Base-by-base conservation (phyloP, 1,140 invertebrate genomes). In the Cyphomyrmex costatus region DNA sequence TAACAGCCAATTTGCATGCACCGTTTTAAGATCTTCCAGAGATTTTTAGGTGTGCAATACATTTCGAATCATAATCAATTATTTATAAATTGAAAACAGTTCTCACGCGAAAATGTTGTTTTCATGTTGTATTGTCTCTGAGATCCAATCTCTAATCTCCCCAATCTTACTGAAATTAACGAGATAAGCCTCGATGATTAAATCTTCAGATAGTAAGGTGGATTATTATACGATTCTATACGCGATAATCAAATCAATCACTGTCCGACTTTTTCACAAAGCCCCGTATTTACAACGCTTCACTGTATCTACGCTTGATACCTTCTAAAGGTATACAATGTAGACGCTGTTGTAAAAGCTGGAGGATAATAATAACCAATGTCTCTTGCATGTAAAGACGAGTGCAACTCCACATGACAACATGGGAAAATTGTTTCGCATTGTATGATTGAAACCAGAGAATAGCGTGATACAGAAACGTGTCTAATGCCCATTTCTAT, bases 341-440 rank as follows among this genome's bases (percentile, higher is more conserved):
- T 58, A 60, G 16, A 24, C 6, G 33, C 53, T 14, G 21, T 61
- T 46, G 42, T 63, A 77, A 77, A 63, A 77, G 36, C 56, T 61
- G 6, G 8, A 77, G n/a, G 24, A 24, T 63, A 63, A 61, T 77
- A 77, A 77, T 76, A 77, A 77, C 30, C 24, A 10, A 63, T 46
- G 21, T 61, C 16, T 61, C 53, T 33, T n/a, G 5, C 33, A 33
- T 16, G 56, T 16, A 42, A 42, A 42, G 33, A 61, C 16, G 21
- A 30, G 56, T 61, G 14, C 16, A 10, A 61, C 19, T 76, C 21
- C 73, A 12, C 16, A 12, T 19, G 33, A 76, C 8, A 33, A 42
- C 2, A 19, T 2, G 33, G 21, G 33, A 42, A 16, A 76, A 27
- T 60, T 76, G 49, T 60, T 24, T 42, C 16, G 3, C 16, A 60